Evolutionary conservation across 2,113 vertebrate genomes (phyloP).

Genomic region (Talpa occidentalis): DNA sequence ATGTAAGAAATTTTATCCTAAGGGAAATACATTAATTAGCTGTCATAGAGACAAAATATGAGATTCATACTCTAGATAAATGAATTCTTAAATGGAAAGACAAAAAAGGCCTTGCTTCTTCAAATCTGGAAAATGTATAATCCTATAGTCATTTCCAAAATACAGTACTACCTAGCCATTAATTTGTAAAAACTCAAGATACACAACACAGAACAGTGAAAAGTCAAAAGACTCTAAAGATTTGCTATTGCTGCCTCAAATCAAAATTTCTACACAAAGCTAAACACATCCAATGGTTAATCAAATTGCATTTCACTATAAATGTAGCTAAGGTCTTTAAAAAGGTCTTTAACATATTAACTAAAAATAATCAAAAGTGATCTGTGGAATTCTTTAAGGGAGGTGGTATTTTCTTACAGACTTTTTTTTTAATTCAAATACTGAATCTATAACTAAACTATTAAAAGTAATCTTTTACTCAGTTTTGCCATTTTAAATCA

Average conservation of each 20-base stretch:
- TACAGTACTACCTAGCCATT: constrained; percentile 26
- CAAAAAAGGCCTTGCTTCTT: constrained; percentile 1
- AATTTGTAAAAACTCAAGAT: constrained; percentile 45
- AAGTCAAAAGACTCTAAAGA: constrained; percentile 18
- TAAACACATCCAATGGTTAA: constrained; percentile 2
- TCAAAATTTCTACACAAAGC: constrained; percentile 45
- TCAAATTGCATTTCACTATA: constrained; percentile 19
- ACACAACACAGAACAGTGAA: constrained; percentile 15
- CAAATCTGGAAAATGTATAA: constrained; percentile 47
- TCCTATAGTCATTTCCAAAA: constrained; percentile 33
- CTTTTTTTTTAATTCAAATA: constrained; percentile 41
- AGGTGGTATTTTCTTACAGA: constrained; percentile 51
- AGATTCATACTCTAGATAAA: constrained; percentile 15
- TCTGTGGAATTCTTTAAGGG: constrained; percentile 13
- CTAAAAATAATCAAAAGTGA: constrained; percentile 55
- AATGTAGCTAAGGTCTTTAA: constrained; percentile 19
- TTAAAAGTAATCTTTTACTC: constrained; percentile 34
- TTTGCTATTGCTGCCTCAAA: constrained; percentile 55
- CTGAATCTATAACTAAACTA: constrained; percentile 35
- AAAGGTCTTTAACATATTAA: not conserved
- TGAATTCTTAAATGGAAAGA: constrained; percentile 55
- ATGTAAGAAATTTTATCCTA: constrained; percentile 12
- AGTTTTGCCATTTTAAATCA: constrained; percentile 39
- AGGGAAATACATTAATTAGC: constrained; percentile 56
- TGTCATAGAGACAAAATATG: constrained; percentile 40